Evolutionary conservation across 2,888 invertebrate species (phyloP).

Genomic region (Ormyrus pomaceus): DNA sequence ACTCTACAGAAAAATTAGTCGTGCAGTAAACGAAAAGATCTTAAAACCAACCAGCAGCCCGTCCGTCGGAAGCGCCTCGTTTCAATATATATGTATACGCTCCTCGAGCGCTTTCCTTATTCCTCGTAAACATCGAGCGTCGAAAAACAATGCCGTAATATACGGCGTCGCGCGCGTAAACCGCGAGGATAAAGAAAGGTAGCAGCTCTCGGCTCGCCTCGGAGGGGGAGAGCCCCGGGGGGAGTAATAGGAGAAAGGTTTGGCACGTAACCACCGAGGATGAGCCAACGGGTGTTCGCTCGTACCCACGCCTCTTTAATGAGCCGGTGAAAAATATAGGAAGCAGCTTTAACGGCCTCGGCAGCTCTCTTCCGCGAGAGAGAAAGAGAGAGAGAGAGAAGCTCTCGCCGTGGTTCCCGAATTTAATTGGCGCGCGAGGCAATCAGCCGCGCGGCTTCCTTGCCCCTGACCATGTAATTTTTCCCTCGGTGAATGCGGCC

Average conservation of each 20-base stretch:
- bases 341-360: constrained; percentile 46
- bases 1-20: no score
- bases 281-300: constrained; percentile 38
- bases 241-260: constrained; percentile 53
- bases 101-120: no score
- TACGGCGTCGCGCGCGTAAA: no score
- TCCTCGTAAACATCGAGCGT: no score
- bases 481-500: background rate
- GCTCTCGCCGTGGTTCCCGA: constrained; percentile 1
- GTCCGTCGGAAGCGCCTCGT: no score
- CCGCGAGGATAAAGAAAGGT: no score
- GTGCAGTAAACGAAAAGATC: no score
- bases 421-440: constrained; percentile 34
- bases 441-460: constrained; percentile 4
- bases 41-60: no score
- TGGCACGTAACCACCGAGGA: constrained; percentile 54
- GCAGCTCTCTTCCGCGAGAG: constrained; percentile 30
- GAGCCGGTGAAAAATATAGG: constrained; percentile 56
- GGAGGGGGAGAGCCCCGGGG: background rate
- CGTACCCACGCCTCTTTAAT: constrained; percentile 59
- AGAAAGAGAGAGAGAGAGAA: background rate
- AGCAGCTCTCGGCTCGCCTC: no score
- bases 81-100: no score
- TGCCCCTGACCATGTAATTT: constrained; percentile 35
- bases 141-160: constrained; percentile 13